Evolutionary conservation across 1,140 invertebrate genomes (phyloP), one percentile per base, ranked within the genome.

Genomic region (Sitodiplosis mosellana): DNA sequence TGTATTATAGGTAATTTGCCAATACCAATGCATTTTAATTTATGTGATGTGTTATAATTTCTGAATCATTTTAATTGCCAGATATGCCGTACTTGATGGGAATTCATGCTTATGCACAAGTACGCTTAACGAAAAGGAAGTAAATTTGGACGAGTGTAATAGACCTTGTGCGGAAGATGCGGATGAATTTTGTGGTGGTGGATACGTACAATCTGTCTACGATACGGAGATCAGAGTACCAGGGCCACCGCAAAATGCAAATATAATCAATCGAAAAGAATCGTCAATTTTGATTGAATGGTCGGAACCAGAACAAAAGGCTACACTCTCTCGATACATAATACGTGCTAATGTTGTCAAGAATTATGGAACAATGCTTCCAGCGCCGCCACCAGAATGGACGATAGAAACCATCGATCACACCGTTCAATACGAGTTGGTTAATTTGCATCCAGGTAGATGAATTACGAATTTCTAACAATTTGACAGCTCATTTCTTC

Each of bases 391-490:
- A 21, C 56, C 55, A 0, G 57, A 63, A 54, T 73, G 71, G 62
- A 61, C 63, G 45, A 64, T 74, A 1, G 61, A 67, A 33, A 71
- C 67, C 53, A 61, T 56, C 6, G 71, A 68, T 38, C 57, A 65
- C 1, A 27, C 27, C 27, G 6, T 12, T 43, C 55, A 63, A 14
- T 64, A 66, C 12, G 68, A 73, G 47, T 54, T 84, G 1, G 67
- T 69, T 45, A 76, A 75, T 51, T 60, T 88, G 2, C 73, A 79
- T 46, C 79, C 82, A 1, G 82, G 80, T 7, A 81, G n/a, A n/a
- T n/a, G n/a, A 27, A 27, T 27, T 27, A 27, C 10, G 3, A 3
- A 5, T 27, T 27, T 27, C 10, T 27, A 27, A 10, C 27, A 27
- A 27, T 27, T 5, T 27, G 3, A 27, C 10, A 10, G 4, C 4